Conservation (phyloP, 2,888 invertebrate species). For the Branchipolynoe longqiensis region DNA sequence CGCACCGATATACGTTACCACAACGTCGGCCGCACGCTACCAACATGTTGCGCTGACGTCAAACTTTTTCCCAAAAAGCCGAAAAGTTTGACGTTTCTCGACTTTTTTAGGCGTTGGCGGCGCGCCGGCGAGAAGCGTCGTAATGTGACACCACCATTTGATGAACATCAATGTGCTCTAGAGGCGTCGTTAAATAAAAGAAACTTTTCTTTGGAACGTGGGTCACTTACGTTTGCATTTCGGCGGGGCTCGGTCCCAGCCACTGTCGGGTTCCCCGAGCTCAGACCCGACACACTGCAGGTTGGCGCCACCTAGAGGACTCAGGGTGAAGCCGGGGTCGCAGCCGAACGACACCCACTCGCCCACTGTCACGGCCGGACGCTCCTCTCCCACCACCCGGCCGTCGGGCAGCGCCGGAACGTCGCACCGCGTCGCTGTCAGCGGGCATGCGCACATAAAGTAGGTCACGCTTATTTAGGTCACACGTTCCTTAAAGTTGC, state of each 20-base stretch:
- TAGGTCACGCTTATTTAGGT: no score
- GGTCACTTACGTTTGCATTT: slow-evolving; percentile 1
- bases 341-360: slow-evolving; percentile 2
- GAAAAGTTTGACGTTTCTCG: no score
- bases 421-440: background rate
- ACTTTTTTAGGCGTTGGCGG: no score
- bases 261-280: background rate
- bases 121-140: no score
- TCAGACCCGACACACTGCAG: slow-evolving; percentile 10
- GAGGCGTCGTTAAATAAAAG: no score
- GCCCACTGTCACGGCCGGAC: background rate
- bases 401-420: background rate
- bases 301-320: background rate
- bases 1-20: no score
- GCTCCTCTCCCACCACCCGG: background rate
- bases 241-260: slow-evolving; percentile 1
- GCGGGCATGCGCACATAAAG: background rate
- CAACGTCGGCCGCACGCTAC: no score
- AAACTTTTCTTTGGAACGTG: background rate
- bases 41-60: no score
- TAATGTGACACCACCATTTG: no score
- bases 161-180: no score
- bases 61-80: no score
- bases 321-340: background rate
- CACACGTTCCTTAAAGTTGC: no score